phyloP scores from a whole-genome alignment of 2,888 invertebrate species.

The Pseudococcus longispinus region DNA sequence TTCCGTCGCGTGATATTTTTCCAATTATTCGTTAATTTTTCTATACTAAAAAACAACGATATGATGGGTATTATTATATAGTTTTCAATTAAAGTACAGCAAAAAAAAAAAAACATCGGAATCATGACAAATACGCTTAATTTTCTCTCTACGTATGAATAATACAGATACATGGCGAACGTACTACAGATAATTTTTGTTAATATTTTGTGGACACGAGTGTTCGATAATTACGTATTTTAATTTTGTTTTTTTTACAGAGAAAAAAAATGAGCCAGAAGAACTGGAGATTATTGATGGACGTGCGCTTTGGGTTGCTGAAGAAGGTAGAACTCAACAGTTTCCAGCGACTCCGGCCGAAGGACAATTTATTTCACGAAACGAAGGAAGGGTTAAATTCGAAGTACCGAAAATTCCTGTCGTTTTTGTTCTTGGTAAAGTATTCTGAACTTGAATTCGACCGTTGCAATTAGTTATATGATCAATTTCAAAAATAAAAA shows the following conservation, averaged over 20 bases:
- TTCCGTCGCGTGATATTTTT: conserved; percentile 19
- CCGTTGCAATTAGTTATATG: not conserved
- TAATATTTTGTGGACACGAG: not conserved
- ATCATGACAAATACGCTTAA: not conserved
- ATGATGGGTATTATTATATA: not conserved
- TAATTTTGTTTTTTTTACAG: too few species aligned
- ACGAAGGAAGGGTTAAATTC: conserved; percentile 81
- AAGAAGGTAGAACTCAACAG: conserved; percentile 63
- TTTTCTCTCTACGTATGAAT: not conserved
- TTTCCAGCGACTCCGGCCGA: conserved; percentile 70
- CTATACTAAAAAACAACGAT: not conserved
- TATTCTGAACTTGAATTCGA: not conserved
- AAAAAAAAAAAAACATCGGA: not conserved
- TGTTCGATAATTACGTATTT: not conserved
- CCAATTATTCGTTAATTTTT: conserved; percentile 35
- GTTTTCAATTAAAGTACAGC: not conserved
- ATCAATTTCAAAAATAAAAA: too few species aligned
- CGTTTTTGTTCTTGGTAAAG: conserved; percentile 83
- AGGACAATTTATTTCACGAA: conserved; percentile 79
- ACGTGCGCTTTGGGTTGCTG: conserved; percentile 65
- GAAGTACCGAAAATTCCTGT: conserved; percentile 86
- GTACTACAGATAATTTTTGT: not conserved
- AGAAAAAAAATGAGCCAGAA: conserved; percentile 80
- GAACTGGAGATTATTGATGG: conserved; percentile 65
- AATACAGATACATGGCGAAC: not conserved